These are phyloP conservation scores for Drosophila oshimai DNA, from an alignment of 1,140 invertebrate species.

Conservation along the genomic window DNA sequence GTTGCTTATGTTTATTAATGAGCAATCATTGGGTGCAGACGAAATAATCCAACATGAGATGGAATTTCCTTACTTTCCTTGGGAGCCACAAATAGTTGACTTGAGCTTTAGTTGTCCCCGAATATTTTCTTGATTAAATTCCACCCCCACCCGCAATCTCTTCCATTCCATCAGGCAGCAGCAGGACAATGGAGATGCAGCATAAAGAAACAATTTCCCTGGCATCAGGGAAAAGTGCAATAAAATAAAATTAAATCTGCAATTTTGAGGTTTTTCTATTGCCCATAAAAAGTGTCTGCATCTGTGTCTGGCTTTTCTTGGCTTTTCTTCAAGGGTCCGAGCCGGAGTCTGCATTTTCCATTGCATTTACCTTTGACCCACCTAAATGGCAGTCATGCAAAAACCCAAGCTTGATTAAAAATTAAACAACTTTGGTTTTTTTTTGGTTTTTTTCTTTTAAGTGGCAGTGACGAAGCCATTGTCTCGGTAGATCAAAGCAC, in stretches of 20 bases:
- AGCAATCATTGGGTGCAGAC: slow-evolving; percentile 52
- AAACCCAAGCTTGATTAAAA: slow-evolving; percentile 71
- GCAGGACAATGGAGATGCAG: slow-evolving; percentile 10
- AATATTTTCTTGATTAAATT: slow-evolving; percentile 48
- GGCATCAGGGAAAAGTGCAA: slow-evolving; percentile 49
- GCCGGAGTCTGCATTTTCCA: not conserved
- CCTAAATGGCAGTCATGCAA: slow-evolving; percentile 68
- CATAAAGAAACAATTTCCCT: slow-evolving; percentile 73
- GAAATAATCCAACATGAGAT: not conserved
- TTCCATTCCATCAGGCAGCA: slow-evolving; percentile 37
- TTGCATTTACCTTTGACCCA: slow-evolving; percentile 65
- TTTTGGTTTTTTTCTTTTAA: not conserved
- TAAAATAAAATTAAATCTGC: slow-evolving; percentile 81
- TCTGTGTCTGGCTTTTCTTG: slow-evolving; percentile 35
- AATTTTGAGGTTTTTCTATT: slow-evolving; percentile 72
- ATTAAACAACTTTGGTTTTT: slow-evolving; percentile 49
- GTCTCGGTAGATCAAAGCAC: slow-evolving; percentile 50
- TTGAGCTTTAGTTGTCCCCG: slow-evolving; percentile 1
- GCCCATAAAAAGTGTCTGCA: slow-evolving; percentile 77
- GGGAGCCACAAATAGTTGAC: not conserved
- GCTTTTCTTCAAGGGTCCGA: slow-evolving; percentile 7
- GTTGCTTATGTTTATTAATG: slow-evolving; percentile 76
- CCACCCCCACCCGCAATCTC: not conserved
- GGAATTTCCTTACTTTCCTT: not conserved
- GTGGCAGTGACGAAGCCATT: slow-evolving; percentile 14